phyloP scores from a whole-genome alignment of 2,113 vertebrate genomes.

The Bubalus kerabau region DNA sequence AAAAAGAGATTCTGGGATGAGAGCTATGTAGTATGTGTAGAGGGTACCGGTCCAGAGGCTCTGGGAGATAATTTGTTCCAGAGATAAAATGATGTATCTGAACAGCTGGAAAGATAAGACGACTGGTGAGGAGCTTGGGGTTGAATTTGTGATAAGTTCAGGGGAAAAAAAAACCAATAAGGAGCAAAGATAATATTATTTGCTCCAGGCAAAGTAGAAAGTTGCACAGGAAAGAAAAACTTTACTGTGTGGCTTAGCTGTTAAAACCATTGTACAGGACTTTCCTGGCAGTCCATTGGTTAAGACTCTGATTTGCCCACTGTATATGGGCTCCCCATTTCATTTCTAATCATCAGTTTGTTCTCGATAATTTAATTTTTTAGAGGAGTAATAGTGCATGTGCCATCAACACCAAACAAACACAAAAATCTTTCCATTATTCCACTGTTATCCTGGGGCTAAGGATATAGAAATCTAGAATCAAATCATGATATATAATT shows the following conservation, averaged over 20 bases:
- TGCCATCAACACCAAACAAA: background rate
- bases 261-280: background rate
- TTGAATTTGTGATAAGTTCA: background rate
- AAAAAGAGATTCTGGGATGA: background rate
- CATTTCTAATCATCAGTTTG: background rate
- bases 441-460: background rate
- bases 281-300: background rate
- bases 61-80: background rate
- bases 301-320: background rate
- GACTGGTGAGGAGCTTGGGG: background rate
- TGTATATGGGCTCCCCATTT: background rate
- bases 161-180: background rate
- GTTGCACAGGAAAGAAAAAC: background rate
- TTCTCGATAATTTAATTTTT: background rate
- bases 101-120: background rate
- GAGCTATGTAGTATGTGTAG: background rate
- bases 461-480: background rate
- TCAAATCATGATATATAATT: background rate
- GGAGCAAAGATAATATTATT: background rate
- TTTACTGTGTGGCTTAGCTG: background rate
- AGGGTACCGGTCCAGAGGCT: background rate
- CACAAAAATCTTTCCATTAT: background rate
- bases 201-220: background rate
- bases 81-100: background rate
- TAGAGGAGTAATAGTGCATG: background rate